Conservation (phyloP, 2,113 vertebrate species). For the Bos taurus region ARS-UCD2.0 NC_037339.1:80483001-80483500, state of each 20-base stretch:
- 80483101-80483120: background rate
- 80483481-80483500: background rate
- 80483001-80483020: background rate
- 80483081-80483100: background rate
- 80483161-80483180: background rate
- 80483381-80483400: background rate
- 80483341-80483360: background rate
- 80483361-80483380: background rate
- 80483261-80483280: background rate
- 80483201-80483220: background rate
- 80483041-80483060: background rate
- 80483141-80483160: background rate
- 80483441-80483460: background rate
- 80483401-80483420: background rate
- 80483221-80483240: background rate
- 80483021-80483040: background rate
- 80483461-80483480: background rate
- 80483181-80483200: background rate
- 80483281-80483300: background rate
- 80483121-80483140: background rate
- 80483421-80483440: background rate
- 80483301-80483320: background rate
- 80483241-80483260: background rate
- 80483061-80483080: background rate
- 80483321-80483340: background rate